Evolutionary conservation across 2,113 vertebrate species (phyloP).

Genomic region (Albula goreensis): DNA sequence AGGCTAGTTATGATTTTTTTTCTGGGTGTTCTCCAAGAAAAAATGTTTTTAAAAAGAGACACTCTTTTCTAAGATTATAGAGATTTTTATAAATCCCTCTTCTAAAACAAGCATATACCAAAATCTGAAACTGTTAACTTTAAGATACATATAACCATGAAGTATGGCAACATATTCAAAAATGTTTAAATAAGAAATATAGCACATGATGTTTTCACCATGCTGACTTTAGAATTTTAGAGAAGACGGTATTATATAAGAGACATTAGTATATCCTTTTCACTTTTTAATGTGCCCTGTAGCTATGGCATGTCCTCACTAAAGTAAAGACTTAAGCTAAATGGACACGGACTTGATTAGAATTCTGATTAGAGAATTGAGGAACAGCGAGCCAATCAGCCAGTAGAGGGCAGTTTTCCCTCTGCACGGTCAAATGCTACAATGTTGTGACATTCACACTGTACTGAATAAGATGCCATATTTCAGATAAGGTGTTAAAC

Average conservation of each 20-base stretch:
- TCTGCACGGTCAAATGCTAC: background rate
- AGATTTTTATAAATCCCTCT: background rate
- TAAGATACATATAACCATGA: background rate
- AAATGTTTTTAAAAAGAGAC: background rate
- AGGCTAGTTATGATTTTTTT: background rate
- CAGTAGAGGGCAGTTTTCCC: background rate
- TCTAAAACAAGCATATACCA: background rate
- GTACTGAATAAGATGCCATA: background rate
- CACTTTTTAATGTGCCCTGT: background rate
- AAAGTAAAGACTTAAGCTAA: too few species aligned
- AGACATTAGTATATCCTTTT: background rate
- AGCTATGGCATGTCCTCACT: background rate
- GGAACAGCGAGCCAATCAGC: background rate
- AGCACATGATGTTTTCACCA: too few species aligned
- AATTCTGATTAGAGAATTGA: background rate
- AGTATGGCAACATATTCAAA: too few species aligned
- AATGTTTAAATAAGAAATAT: too few species aligned
- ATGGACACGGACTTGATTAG: too few species aligned
- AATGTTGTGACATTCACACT: background rate
- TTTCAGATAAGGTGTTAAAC: background rate
- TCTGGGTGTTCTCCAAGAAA: background rate
- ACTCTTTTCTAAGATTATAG: background rate
- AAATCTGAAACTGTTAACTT: background rate
- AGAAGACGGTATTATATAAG: background rate
- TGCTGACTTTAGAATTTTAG: too few species aligned